Conservation (phyloP, 2,888 invertebrate species). For the Polydrusus pterygomalis region DNA sequence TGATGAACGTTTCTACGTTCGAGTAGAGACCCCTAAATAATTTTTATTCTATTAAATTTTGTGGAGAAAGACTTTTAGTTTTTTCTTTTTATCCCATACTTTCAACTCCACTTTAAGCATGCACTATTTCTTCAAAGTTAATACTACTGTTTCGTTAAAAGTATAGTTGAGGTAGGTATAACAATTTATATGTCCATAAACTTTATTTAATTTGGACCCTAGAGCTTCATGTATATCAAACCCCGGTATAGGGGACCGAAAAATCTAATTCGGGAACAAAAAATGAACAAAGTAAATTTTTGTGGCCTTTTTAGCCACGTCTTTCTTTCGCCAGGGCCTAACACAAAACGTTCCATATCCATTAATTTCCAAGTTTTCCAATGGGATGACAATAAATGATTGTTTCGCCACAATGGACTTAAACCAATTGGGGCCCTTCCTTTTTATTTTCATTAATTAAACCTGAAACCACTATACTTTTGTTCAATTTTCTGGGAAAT, state of each 20-base stretch:
- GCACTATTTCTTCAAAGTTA: no score
- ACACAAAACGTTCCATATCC: slow-evolving; percentile 53
- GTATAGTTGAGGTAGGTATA: no score
- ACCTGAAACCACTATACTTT: slow-evolving; percentile 32
- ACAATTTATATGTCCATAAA: no score
- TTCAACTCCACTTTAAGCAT: no score
- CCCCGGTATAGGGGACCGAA: background rate
- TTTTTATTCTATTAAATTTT: no score
- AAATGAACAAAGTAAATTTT: slow-evolving; percentile 49
- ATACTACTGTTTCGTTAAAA: no score
- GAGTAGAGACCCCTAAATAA: no score
- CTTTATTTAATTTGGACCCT: no score
- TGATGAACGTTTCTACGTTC: no score
- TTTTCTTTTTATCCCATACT: no score
- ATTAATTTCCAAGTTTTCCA: slow-evolving; percentile 54
- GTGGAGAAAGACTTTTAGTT: no score
- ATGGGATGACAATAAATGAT: slow-evolving; percentile 55
- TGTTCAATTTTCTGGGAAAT: slow-evolving; percentile 34
- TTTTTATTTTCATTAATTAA: slow-evolving; percentile 52
- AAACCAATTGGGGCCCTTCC: slow-evolving; percentile 35
- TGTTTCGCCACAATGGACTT: slow-evolving; percentile 52
- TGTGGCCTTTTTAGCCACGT: slow-evolving; percentile 40
- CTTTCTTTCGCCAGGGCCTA: slow-evolving; percentile 36
- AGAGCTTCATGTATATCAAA: no score
- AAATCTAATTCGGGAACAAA: slow-evolving; percentile 41